Evolutionary conservation across 1,140 invertebrate species (phyloP), one percentile per base, ranked within the genome.

Genomic region (Berghia stephanieae): DNA sequence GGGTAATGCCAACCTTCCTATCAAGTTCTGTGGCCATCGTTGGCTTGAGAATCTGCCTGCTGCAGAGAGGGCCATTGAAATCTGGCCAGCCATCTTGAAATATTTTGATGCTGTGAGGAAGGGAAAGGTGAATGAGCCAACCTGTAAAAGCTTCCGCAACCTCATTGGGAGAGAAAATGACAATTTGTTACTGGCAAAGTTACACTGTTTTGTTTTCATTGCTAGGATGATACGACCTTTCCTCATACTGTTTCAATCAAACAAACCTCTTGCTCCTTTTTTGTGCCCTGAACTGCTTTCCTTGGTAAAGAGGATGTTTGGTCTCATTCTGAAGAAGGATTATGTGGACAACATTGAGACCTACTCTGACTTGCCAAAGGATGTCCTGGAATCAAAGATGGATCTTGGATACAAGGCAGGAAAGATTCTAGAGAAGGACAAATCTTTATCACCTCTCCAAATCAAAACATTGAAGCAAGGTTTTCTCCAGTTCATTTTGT

Each of bases 1-100:
- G 52, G 75, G 49, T n/a, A 40, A 24, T 27, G 3, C 21, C 38
- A 67, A 31, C 13, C 46, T 82, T 40, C 81, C 79, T 38, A 18
- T 80, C 34, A 78, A 80, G 43, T 78, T 78, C 49, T 73, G 63
- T n/a, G 43, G 44, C 34, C 69, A 77, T 46, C 21, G 74, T 6
- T 79, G 75, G 78, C n/a, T 81, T 21, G 78, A 81, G 24, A 81
- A 81, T 75, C 70, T 49, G 3, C 13, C n/a, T 10, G 69, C 52
- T 18, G 43, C 46, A 8, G 70, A 79, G 42, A 31, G 78, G 31
- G 69, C 75, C 8, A 44, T 81, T 27, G 18, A 49, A 63, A 38
- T 79, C 10, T 67, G 63, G 72, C 38, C 36, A 34, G 4, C 18
- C 18, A 43, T 81, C 2, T 6, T 3, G 5, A 0, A 73, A 42